phyloP scores from a whole-genome alignment of 2,113 vertebrate genomes.

The Vanacampus margaritifer region DNA sequence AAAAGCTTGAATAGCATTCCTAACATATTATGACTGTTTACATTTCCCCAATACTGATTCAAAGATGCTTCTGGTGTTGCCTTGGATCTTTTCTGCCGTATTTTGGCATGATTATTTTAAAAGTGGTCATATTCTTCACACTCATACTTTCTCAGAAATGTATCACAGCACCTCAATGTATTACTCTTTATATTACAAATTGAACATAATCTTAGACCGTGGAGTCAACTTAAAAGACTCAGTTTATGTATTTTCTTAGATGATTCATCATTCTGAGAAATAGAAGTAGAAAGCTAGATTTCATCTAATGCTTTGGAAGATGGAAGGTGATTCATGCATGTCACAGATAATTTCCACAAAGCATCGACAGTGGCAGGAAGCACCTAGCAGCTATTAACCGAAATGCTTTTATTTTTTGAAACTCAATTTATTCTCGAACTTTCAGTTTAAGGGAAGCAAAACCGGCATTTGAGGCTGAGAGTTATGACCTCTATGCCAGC shows the following conservation, averaged over 20 bases:
- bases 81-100: conserved; percentile 44
- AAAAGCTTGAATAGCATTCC: conserved; percentile 52
- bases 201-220: neutral
- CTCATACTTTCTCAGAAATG: conserved; percentile 15
- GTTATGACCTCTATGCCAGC: too few relatives aligned
- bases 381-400: too few relatives aligned
- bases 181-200: neutral
- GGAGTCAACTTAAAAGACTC: conserved; percentile 13
- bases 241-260: conserved; percentile 43
- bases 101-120: conserved; percentile 48
- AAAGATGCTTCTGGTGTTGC: conserved; percentile 55
- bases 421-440: too few relatives aligned
- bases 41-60: conserved; percentile 52
- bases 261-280: conserved; percentile 18
- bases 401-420: too few relatives aligned
- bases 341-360: conserved; percentile 43
- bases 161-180: conserved; percentile 5
- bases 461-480: too few relatives aligned
- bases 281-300: conserved; percentile 30
- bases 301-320: conserved; percentile 33
- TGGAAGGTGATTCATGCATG: conserved; percentile 31
- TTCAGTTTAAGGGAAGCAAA: too few relatives aligned
- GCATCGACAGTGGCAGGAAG: too few relatives aligned
- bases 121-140: conserved; percentile 21
- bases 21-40: conserved; percentile 60